Evolutionary conservation across 2,797 vertebrate species (phyloP), one percentile per base, ranked within the genome.

Genomic region (Stomatorhinus walkeri): DNA sequence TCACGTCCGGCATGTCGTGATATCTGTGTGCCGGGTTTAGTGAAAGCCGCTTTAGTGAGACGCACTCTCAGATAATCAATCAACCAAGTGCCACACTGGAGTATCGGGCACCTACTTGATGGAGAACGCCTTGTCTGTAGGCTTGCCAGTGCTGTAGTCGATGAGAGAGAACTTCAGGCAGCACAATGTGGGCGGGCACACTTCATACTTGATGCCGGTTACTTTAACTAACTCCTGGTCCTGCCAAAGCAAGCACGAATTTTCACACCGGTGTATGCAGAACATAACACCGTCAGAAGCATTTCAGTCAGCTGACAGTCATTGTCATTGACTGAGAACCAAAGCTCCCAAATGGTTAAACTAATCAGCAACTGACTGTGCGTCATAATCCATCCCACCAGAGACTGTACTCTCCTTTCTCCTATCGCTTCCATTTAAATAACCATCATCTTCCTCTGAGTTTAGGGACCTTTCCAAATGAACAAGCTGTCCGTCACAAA

Each of bases 221-320:
- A 99, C 98, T 95, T 98, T 98, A 88, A 99, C 98, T 95, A 99
- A 96, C 94, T 99, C 98, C 95, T 99, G 98, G 95, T 99, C 98
- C 98, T 99, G 88, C 1, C 24, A 90, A 91, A 91, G 14, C 43
- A 1, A 88, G 36, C 40, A 88, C 2, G 14, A 14, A 49, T 43
- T 76, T n/a, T 81, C 40, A 81, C 19, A 46, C 76, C 2, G 3
- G 40, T 22, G 76, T 46, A 22, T 81, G 76, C 40, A 46, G 19
- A 46, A 81, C 76, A 46, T 8, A 81, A 46, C 40, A 81, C 76
- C 46, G 40, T 46, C 7, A n/a, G 76, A 81, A 40, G 19, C 32
- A 40, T 40, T 76, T 40, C 68, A 72, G 64, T 72, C 64, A 76
- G 32, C 14, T 46, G 7, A 81, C 40, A 81, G 19, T 46, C 40